Percentiles rank a stretch among this genome's conserved stretches.
These are phyloP conservation scores for Onychostruthus taczanowskii DNA, from an alignment of 2,113 vertebrate genomes.

Conservation along the genomic window DNA sequence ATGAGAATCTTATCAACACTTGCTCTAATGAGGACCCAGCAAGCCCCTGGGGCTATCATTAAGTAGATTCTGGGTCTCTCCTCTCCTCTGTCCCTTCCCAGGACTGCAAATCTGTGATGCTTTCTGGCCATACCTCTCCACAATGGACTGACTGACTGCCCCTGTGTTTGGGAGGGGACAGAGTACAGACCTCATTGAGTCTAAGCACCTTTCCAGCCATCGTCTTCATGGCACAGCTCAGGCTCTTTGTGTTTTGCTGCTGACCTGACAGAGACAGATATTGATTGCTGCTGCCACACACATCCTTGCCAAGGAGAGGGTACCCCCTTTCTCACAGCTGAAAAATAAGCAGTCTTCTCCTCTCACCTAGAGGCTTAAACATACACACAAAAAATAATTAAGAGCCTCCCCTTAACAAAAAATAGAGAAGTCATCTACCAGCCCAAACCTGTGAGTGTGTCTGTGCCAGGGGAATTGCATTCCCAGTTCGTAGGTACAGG, in stretches of 20 bases:
- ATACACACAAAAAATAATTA: neutral
- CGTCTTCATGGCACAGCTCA: neutral
- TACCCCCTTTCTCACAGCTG: neutral
- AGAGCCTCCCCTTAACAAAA: neutral
- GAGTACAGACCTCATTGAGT: rapidly evolving
- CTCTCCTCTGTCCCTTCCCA: neutral
- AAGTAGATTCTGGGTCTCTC: neutral
- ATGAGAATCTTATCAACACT: neutral
- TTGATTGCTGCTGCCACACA: neutral
- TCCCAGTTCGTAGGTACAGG: neutral
- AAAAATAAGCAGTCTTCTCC: neutral
- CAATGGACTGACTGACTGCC: neutral
- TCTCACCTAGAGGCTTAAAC: neutral
- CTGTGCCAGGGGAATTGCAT: neutral
- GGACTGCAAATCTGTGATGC: neutral
- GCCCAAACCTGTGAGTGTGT: neutral
- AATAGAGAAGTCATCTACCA: neutral
- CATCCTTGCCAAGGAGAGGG: neutral
- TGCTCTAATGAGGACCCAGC: neutral
- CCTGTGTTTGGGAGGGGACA: neutral
- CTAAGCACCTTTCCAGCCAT: neutral
- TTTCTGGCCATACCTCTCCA: neutral
- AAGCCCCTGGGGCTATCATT: neutral
- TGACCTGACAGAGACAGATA: neutral
- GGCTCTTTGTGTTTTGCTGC: neutral